Conservation (phyloP, 2,113 vertebrate species). For the Trogon melanurus region DNA sequence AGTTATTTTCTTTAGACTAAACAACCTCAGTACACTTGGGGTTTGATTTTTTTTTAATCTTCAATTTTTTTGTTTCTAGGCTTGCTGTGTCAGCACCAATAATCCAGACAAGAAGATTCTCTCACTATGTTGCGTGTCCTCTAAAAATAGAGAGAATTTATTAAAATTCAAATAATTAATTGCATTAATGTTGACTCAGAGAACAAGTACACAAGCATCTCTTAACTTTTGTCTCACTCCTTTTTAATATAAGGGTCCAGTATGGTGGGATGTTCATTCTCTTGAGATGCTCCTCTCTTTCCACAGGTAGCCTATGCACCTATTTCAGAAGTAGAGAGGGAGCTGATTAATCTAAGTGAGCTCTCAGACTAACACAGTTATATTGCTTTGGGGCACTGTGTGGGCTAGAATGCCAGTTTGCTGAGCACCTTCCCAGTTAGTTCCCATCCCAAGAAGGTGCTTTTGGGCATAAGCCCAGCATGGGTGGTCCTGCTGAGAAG, state of each 20-base stretch:
- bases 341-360: background rate
- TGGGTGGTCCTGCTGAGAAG: background rate
- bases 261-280: background rate
- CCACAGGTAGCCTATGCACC: background rate
- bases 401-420: background rate
- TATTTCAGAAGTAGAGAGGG: background rate
- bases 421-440: background rate
- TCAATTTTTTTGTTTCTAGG: background rate
- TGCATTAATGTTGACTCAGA: background rate
- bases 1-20: background rate
- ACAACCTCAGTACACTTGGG: fast-evolving
- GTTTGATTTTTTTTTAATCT: background rate
- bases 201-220: background rate
- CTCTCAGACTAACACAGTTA: background rate
- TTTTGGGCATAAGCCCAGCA: background rate
- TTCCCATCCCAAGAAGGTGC: background rate
- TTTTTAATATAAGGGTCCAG: background rate
- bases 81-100: background rate
- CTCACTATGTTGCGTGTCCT: background rate
- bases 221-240: background rate
- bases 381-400: background rate
- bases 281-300: background rate
- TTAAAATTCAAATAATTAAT: background rate
- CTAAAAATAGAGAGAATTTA: background rate
- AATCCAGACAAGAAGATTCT: background rate